Percentiles rank a stretch among this genome's conserved stretches.
Evolutionary conservation across 2,113 vertebrate genomes (phyloP).

Genomic region (Oostethus manadensis): DNA sequence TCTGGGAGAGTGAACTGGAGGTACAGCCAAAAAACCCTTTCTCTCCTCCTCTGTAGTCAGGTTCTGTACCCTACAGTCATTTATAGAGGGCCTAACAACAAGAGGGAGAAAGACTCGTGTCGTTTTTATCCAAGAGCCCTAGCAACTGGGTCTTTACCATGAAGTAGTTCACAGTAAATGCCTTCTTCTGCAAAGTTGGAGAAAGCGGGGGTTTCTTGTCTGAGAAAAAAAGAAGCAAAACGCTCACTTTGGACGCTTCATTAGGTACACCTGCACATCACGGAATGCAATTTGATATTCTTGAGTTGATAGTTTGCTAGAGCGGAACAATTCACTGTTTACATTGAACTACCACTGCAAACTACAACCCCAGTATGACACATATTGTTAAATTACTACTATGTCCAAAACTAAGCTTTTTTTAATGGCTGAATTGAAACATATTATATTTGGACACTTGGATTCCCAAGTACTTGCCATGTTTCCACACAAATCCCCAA

Average conservation of each 20-base stretch:
- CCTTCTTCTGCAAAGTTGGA: slow-evolving; percentile 20
- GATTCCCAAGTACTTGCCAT: slow-evolving; percentile 3
- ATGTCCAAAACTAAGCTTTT: too few relatives aligned
- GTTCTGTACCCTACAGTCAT: not conserved
- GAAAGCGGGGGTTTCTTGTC: not conserved
- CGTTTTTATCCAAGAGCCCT: not conserved
- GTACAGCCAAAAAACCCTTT: slow-evolving; percentile 62
- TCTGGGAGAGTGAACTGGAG: slow-evolving; percentile 93
- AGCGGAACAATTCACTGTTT: too few relatives aligned
- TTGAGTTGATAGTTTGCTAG: too few relatives aligned
- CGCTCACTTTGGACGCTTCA: too few relatives aligned
- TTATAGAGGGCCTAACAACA: not conserved
- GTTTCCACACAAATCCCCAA: not conserved
- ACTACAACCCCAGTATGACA: too few relatives aligned
- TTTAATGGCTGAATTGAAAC: not conserved
- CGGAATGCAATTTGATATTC: too few relatives aligned
- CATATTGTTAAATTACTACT: too few relatives aligned
- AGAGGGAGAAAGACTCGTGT: not conserved
- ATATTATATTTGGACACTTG: not conserved
- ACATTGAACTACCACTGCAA: too few relatives aligned
- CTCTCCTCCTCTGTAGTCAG: not conserved
- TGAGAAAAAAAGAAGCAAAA: not conserved
- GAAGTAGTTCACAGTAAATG: slow-evolving; percentile 12
- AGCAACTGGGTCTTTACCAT: slow-evolving; percentile 9
- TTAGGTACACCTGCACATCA: too few relatives aligned